phyloP scores from a whole-genome alignment of 2,113 vertebrate species.

The Gallinago undulata region DNA sequence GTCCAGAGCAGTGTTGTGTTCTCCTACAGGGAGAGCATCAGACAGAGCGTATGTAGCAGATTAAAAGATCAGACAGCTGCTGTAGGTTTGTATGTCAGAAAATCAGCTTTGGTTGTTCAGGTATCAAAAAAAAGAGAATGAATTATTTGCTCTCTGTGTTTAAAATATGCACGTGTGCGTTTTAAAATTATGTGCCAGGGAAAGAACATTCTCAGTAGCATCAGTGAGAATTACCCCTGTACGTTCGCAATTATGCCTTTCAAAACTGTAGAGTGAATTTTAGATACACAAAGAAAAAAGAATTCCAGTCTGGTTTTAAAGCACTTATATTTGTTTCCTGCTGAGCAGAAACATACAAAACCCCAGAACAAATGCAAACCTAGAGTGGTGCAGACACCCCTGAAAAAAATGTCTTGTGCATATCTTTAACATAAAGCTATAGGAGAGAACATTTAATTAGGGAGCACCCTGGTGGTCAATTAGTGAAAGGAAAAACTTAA shows the following conservation, averaged over 20 bases:
- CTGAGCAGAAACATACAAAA: not conserved
- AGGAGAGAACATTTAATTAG: constrained; percentile 10
- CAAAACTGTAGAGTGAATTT: not conserved
- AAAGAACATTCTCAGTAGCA: not conserved
- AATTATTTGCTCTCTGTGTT: not conserved
- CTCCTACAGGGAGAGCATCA: not conserved
- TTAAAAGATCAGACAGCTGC: constrained; percentile 53
- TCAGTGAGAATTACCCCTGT: not conserved
- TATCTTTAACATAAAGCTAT: not conserved
- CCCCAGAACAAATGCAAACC: not conserved
- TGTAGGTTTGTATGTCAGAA: constrained; percentile 40
- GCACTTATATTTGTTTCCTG: not conserved
- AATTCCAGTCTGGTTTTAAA: not conserved
- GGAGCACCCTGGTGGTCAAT: constrained; percentile 5
- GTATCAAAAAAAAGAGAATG: not conserved
- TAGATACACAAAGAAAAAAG: not conserved
- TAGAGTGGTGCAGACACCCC: accelerated
- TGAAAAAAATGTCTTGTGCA: not conserved
- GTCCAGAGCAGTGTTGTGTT: not conserved
- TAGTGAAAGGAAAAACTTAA: not conserved
- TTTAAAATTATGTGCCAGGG: not conserved
- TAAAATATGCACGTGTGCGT: not conserved
- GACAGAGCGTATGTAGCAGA: not conserved
- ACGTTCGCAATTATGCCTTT: not conserved
- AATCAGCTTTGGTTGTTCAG: constrained; percentile 39